Conservation (phyloP, 2,113 vertebrate genomes). For the Sclerurus mexicanus region DNA sequence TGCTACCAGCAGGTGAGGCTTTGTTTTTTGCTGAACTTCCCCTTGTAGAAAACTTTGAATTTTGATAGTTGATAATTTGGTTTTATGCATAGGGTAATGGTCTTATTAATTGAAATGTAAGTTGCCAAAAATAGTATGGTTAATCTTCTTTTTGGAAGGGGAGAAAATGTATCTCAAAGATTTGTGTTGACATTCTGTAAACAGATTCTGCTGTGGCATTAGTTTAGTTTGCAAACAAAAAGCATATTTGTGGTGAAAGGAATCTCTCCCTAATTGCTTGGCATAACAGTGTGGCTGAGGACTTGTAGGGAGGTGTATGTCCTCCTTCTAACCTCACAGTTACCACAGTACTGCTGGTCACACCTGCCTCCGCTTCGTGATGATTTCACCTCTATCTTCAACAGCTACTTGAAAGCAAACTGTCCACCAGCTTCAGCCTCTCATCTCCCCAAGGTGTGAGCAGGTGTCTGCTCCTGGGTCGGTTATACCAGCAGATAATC, state of each 20-base stretch:
- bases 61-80: not conserved
- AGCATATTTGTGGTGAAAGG: not conserved
- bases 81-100: not conserved
- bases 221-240: not conserved
- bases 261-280: not conserved
- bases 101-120: not conserved
- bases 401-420: not conserved
- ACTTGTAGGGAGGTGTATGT: accelerated
- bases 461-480: not conserved
- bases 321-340: not conserved
- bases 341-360: not conserved
- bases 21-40: not conserved
- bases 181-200: not conserved
- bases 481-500: not conserved
- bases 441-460: not conserved
- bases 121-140: not conserved
- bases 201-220: not conserved
- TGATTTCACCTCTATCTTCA: not conserved
- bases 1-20: not conserved
- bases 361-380: not conserved
- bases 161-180: not conserved
- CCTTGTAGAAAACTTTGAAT: not conserved
- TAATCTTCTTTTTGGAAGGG: not conserved
- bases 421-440: not conserved
- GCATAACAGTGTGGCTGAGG: not conserved